Evolutionary conservation across 2,113 vertebrate genomes (phyloP).

Genomic region (Theristicus caerulescens): DNA sequence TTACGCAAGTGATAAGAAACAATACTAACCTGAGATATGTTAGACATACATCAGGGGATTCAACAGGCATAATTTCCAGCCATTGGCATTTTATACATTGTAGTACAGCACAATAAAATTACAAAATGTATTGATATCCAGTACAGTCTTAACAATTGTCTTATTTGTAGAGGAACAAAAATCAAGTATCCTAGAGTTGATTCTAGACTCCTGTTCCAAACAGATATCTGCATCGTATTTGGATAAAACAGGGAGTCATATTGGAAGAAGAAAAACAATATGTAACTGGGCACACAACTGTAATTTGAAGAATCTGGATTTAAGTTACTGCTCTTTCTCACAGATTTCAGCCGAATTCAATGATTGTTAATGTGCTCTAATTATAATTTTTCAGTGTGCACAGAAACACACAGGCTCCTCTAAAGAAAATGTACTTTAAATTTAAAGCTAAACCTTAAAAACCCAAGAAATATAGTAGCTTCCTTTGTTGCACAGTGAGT

Average conservation of each 20-base stretch:
- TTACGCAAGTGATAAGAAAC: neutral
- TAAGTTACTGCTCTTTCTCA: neutral
- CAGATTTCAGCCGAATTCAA: neutral
- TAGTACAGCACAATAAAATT: neutral
- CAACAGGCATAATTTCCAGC: neutral
- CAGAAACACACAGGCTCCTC: neutral
- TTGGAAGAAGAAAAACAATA: neutral
- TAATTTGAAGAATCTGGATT: neutral
- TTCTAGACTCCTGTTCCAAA: neutral
- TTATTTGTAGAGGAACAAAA: neutral
- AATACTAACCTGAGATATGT: neutral
- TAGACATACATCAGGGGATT: neutral
- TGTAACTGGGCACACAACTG: fast-evolving
- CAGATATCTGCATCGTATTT: neutral
- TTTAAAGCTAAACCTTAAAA: neutral
- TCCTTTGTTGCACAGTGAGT: neutral
- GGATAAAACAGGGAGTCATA: neutral
- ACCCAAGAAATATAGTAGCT: neutral
- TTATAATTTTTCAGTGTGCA: neutral
- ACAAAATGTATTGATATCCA: neutral
- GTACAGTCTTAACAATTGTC: neutral
- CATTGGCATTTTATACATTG: neutral
- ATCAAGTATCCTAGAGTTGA: neutral
- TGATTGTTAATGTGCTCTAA: neutral
- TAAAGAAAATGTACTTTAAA: neutral